Percentiles rank a stretch among this genome's conserved stretches.
These are phyloP conservation scores for Laterallus jamaicensis DNA, from an alignment of 2,113 vertebrate genomes.

Conservation along the genomic window DNA sequence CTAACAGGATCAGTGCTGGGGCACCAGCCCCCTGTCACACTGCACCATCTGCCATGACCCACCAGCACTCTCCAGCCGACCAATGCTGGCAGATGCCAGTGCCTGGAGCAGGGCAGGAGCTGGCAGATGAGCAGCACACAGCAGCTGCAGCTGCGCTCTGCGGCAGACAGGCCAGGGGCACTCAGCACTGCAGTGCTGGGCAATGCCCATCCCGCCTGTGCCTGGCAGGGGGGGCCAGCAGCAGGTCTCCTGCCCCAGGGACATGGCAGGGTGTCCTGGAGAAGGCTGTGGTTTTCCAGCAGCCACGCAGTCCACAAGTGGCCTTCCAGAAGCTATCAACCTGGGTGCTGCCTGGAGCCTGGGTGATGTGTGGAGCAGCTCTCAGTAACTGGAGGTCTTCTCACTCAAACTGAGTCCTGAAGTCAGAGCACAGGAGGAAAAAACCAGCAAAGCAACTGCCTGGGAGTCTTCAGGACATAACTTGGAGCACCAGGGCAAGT, in stretches of 20 bases:
- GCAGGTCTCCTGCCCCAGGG: not conserved
- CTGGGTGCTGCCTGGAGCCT: not conserved
- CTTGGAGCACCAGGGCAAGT: not conserved
- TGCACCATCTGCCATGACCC: no score
- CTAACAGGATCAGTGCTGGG: no score
- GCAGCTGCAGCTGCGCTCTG: not conserved
- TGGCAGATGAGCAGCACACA: not conserved
- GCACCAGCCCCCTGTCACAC: not conserved
- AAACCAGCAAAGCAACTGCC: not conserved
- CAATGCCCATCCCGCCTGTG: not conserved
- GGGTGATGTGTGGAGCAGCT: not conserved
- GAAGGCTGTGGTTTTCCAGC: fast-evolving
- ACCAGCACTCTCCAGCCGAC: not conserved
- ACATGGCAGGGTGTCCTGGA: not conserved
- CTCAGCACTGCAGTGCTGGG: not conserved
- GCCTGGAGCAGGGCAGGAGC: not conserved
- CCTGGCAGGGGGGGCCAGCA: not conserved
- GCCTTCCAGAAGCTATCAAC: not conserved
- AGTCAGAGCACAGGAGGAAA: not conserved
- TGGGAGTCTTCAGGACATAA: not conserved
- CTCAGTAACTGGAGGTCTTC: not conserved
- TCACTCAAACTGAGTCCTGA: not conserved
- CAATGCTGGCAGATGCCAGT: not conserved
- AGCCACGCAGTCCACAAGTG: fast-evolving
- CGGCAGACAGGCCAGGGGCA: not conserved